These are phyloP conservation scores for Porites cylindrica DNA, from an alignment of 92 coral and sea anemone genomes.

Conservation along the genomic window DNA sequence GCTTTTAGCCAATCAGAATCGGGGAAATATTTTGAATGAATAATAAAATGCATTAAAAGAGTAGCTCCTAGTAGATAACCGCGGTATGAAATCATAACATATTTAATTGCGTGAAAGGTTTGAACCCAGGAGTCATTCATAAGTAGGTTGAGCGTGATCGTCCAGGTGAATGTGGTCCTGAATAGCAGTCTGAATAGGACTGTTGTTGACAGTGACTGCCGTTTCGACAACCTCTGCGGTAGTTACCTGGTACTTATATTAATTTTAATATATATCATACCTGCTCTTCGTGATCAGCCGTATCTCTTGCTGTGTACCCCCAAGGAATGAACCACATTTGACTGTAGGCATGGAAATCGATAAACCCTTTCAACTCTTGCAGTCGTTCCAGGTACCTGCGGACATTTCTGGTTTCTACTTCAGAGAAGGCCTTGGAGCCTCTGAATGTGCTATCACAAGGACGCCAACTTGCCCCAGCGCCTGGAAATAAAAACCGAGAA, in stretches of 20 bases:
- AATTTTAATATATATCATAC: slow-evolving; percentile 7
- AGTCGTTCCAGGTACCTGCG: slow-evolving; percentile 38
- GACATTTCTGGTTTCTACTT: slow-evolving; percentile 55
- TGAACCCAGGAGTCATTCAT: too few relatives aligned
- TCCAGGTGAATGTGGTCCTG: too few relatives aligned
- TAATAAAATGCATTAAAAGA: not conserved
- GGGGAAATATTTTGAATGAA: too few relatives aligned
- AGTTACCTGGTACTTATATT: too few relatives aligned
- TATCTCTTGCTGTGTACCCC: slow-evolving; percentile 75
- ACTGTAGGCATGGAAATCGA: slow-evolving; percentile 93
- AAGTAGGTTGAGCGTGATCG: too few relatives aligned
- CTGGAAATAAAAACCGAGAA: not conserved
- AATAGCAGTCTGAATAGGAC: too few relatives aligned
- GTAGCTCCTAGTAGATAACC: not conserved
- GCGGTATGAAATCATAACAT: too few relatives aligned
- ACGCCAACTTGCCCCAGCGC: slow-evolving; percentile 47
- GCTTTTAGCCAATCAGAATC: too few relatives aligned
- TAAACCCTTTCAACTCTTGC: slow-evolving; percentile 74
- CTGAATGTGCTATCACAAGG: slow-evolving; percentile 55
- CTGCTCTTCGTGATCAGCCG: slow-evolving; percentile 72
- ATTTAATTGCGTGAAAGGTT: too few relatives aligned
- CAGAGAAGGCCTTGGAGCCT: slow-evolving; percentile 61
- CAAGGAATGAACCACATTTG: slow-evolving; percentile 97
- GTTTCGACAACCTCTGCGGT: too few relatives aligned
- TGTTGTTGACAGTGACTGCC: too few relatives aligned